Evolutionary conservation across 2,797 vertebrate species (phyloP).

Genomic region (Dendrocincla tyrannina): DNA sequence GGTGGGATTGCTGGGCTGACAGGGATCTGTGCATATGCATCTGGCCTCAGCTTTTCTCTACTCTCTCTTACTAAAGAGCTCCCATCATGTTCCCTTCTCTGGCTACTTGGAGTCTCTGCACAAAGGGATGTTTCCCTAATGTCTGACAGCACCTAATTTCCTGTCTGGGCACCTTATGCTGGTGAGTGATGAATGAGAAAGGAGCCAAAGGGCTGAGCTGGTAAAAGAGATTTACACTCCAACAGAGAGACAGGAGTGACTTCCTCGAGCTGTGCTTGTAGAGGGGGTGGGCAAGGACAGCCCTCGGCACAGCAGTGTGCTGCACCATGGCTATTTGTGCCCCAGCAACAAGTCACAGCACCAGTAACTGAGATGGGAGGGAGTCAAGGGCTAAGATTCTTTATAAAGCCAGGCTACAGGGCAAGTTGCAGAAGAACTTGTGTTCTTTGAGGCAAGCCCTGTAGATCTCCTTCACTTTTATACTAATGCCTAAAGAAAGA

Average conservation of each 20-base stretch:
- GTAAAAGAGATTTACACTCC: background rate
- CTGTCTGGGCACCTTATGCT: constrained; percentile 13
- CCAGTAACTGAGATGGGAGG: background rate
- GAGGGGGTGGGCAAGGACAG: background rate
- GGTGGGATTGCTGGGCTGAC: background rate
- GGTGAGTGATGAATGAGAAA: background rate
- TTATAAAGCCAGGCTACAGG: background rate
- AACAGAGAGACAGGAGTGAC: background rate
- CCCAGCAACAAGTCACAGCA: background rate
- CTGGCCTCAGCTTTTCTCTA: background rate
- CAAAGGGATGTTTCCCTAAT: background rate
- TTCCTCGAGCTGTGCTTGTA: background rate
- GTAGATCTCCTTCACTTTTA: background rate
- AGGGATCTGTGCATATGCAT: fast-evolving
- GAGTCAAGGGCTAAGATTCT: background rate
- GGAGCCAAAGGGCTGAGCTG: background rate
- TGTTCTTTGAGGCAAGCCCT: background rate
- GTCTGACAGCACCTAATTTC: background rate
- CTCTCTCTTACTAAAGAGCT: background rate
- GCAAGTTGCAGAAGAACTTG: background rate
- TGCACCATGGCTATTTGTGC: background rate
- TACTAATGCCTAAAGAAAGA: background rate
- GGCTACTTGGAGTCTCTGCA: background rate
- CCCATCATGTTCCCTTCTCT: background rate
- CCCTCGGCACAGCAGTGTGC: fast-evolving